Evolutionary conservation across 2,888 invertebrate species (phyloP).

Genomic region (Pomacea canaliculata): DNA sequence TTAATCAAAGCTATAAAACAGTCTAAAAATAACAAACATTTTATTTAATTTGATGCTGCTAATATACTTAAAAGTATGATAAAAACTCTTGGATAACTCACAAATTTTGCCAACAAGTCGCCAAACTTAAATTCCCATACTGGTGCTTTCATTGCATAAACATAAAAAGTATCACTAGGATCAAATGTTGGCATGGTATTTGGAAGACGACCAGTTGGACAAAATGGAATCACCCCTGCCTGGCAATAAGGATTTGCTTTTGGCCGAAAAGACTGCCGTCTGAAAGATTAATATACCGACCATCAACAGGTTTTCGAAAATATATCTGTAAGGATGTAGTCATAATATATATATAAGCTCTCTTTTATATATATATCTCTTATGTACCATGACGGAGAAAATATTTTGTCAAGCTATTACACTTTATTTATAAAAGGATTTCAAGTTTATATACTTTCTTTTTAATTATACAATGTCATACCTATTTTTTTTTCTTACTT

Average conservation of each 20-base stretch:
- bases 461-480: no score
- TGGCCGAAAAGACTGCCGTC: constrained; percentile 50
- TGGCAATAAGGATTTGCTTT: constrained; percentile 55
- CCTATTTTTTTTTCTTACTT: no score
- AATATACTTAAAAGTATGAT: not conserved
- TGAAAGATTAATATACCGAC: constrained; percentile 30
- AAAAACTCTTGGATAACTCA: constrained; percentile 38
- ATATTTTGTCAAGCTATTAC: no score
- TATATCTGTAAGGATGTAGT: no score
- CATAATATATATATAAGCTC: no score
- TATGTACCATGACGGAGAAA: no score
- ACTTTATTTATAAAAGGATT: no score
- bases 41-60: not conserved
- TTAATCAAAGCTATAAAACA: not conserved
- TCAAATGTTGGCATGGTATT: constrained; percentile 56
- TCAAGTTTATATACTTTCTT: no score
- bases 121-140: constrained; percentile 65
- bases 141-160: constrained; percentile 64
- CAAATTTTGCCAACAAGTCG: constrained; percentile 55
- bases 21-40: not conserved
- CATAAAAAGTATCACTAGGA: constrained; percentile 49
- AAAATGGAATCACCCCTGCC: constrained; percentile 61
- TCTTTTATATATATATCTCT: no score
- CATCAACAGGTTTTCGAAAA: no score
- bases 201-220: constrained; percentile 52